Evolutionary conservation across 2,888 invertebrate species (phyloP).

Genomic region (Latrodectus elegans): DNA sequence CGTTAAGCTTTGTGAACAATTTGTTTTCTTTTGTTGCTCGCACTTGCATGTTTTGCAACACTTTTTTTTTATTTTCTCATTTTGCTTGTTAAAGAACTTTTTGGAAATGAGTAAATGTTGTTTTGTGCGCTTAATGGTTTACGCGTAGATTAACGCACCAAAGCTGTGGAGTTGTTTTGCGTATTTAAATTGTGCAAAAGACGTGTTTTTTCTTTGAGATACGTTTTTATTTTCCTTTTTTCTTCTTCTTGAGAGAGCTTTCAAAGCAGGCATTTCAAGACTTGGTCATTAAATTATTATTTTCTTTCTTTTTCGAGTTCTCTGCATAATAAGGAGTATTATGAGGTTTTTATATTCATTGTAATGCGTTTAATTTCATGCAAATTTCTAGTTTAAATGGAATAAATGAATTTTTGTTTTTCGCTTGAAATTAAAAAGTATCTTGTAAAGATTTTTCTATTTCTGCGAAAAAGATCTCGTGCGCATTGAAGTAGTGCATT

Average conservation of each 20-base stretch:
- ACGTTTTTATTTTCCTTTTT: slow-evolving; percentile 2
- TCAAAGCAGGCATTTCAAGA: neutral
- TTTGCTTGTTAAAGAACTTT: slow-evolving; percentile 47
- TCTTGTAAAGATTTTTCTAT: neutral
- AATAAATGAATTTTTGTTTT: neutral
- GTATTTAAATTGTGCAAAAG: slow-evolving; percentile 33
- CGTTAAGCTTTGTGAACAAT: slow-evolving; percentile 62
- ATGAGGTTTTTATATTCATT: slow-evolving; percentile 52
- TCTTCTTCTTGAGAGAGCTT: slow-evolving; percentile 7
- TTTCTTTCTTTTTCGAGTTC: neutral
- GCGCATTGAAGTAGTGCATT: no score
- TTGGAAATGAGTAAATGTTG: slow-evolving; percentile 34
- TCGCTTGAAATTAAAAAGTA: neutral
- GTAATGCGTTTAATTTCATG: slow-evolving; percentile 49
- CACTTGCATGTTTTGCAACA: neutral
- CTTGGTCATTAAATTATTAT: neutral
- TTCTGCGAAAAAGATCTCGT: neutral
- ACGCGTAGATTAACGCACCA: slow-evolving; percentile 51
- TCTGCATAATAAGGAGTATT: slow-evolving; percentile 13
- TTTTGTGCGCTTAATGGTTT: slow-evolving; percentile 61
- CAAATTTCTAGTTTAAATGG: slow-evolving; percentile 14
- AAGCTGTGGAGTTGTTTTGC: slow-evolving; percentile 33
- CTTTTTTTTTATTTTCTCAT: slow-evolving; percentile 29
- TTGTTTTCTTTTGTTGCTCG: slow-evolving; percentile 33
- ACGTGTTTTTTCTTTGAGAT: slow-evolving; percentile 3